Percentiles rank a stretch among this genome's conserved stretches.
phyloP scores from a whole-genome alignment of 2,797 vertebrate species.

The Orestias chungarensis region DNA sequence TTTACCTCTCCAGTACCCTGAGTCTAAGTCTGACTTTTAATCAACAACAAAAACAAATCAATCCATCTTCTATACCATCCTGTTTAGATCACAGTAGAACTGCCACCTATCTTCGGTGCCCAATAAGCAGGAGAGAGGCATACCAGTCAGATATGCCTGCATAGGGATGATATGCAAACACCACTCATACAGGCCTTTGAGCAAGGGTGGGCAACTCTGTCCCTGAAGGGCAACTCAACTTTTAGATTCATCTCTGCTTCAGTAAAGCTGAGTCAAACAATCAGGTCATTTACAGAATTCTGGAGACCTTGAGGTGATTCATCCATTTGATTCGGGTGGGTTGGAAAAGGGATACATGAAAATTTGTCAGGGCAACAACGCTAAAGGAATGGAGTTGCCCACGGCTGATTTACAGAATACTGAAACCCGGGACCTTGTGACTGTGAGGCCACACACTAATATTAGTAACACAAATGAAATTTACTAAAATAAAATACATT shows the following conservation, averaged over 20 bases:
- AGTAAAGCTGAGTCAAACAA: too few relatives aligned
- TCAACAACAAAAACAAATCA: not conserved
- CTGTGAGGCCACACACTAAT: not conserved
- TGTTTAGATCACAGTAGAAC: not conserved
- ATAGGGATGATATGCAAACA: not conserved
- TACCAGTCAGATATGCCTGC: not conserved
- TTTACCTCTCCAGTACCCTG: slow-evolving; percentile 78
- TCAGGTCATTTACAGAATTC: too few relatives aligned
- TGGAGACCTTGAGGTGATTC: too few relatives aligned
- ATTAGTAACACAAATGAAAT: not conserved
- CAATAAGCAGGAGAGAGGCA: not conserved
- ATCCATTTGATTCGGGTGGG: too few relatives aligned
- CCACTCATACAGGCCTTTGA: not conserved
- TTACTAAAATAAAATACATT: too few relatives aligned
- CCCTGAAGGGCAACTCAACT: too few relatives aligned
- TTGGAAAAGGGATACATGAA: too few relatives aligned
- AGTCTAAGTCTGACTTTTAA: slow-evolving; percentile 15
- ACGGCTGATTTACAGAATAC: too few relatives aligned
- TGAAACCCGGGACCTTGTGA: not conserved
- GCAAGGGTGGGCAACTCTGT: too few relatives aligned
- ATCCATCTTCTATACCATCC: not conserved
- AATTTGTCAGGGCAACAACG: too few relatives aligned
- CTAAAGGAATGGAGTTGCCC: too few relatives aligned
- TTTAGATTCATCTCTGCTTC: too few relatives aligned
- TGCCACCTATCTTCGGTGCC: not conserved